These are phyloP conservation scores for Dione vanillae DNA, from an alignment of 2,888 invertebrate genomes.

Conservation along the genomic window DNA sequence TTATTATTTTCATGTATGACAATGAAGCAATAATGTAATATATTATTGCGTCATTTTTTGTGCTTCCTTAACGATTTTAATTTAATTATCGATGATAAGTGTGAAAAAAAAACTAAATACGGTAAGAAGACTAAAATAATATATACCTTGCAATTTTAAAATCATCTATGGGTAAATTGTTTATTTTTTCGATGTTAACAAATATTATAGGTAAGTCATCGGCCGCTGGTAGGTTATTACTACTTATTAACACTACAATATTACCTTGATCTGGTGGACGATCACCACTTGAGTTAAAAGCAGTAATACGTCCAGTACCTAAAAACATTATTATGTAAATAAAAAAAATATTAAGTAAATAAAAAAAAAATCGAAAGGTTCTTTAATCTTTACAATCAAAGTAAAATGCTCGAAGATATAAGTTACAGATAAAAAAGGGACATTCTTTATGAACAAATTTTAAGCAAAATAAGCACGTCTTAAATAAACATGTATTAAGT, in stretches of 20 bases:
- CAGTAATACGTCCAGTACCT: constrained; percentile 69
- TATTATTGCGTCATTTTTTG: no score
- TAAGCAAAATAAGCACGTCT: background rate
- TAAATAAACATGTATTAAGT: no score
- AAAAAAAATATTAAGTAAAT: no score
- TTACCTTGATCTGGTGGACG: constrained; percentile 61
- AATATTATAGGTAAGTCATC: constrained; percentile 72
- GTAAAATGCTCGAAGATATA: no score
- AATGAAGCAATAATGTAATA: no score
- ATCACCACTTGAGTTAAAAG: constrained; percentile 60
- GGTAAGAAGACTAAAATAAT: background rate
- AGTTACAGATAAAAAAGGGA: no score
- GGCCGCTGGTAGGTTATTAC: constrained; percentile 65
- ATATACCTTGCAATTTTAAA: constrained; percentile 60
- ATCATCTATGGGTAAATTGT: constrained; percentile 60
- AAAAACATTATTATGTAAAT: background rate
- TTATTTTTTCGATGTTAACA: constrained; percentile 64
- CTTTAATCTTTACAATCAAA: no score
- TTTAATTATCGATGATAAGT: no score
- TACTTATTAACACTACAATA: constrained; percentile 66
- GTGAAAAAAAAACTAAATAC: no score
- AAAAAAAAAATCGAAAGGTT: no score
- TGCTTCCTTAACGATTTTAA: no score
- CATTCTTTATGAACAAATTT: background rate
- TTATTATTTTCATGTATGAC: no score